Conservation (phyloP, 2,888 invertebrate species). For the Trichogramma dendrolimi region DNA sequence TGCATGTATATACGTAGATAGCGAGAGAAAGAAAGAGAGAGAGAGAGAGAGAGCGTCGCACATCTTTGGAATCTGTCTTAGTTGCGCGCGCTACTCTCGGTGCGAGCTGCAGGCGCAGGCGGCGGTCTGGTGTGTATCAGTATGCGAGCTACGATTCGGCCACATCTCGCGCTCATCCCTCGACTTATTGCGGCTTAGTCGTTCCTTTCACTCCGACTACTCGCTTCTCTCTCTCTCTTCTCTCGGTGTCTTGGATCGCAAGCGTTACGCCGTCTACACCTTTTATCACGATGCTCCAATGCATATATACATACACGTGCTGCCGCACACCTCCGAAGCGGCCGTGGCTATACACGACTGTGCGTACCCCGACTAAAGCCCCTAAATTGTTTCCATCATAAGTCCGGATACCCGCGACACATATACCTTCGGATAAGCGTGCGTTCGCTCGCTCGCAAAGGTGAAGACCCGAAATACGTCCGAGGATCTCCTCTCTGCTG, state of each 20-base stretch:
- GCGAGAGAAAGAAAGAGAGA: background rate
- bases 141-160: constrained; percentile 52
- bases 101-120: background rate
- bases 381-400: constrained; percentile 53
- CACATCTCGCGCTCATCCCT: constrained; percentile 53
- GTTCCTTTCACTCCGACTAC: constrained; percentile 30
- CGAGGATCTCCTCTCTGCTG: background rate
- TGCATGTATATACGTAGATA: too few relatives aligned
- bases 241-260: constrained; percentile 16
- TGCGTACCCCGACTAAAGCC: constrained; percentile 44
- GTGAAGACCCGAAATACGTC: constrained; percentile 42
- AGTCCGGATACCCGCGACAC: constrained; percentile 50
- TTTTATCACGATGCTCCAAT: constrained; percentile 12
- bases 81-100: background rate
- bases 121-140: constrained; percentile 42
- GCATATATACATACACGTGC: constrained; percentile 14
- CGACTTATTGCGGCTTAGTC: constrained; percentile 53
- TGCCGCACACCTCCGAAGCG: constrained; percentile 28
- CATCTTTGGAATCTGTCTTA: too few relatives aligned
- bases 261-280: constrained; percentile 31
- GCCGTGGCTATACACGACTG: constrained; percentile 22
- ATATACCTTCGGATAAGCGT: constrained; percentile 47
- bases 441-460: constrained; percentile 30
- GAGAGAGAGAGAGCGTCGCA: background rate
- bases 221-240: constrained; percentile 25